Conservation (phyloP, 2,797 vertebrate genomes). For the Myotis findleyi region DNA sequence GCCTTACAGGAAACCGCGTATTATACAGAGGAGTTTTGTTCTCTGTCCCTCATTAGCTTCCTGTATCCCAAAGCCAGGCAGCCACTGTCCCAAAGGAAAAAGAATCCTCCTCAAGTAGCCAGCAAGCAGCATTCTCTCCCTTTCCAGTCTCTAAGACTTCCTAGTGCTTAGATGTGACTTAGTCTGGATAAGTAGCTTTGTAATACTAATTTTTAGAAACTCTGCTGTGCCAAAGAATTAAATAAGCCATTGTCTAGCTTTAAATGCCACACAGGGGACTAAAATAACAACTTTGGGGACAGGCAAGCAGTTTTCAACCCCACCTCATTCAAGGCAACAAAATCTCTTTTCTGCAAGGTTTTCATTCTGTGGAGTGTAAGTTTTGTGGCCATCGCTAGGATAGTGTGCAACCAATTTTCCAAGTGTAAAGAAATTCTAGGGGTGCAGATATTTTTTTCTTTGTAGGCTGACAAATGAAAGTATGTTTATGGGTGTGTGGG, state of each 20-base stretch:
- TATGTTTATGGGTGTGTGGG: not conserved
- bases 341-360: not conserved
- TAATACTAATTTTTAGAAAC: conserved; percentile 53
- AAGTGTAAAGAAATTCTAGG: not conserved
- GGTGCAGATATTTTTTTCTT: conserved; percentile 19
- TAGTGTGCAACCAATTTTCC: not conserved
- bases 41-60: not conserved
- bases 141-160: conserved; percentile 24
- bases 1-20: not conserved
- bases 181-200: conserved; percentile 55
- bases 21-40: not conserved
- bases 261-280: conserved; percentile 29
- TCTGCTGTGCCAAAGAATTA: conserved; percentile 54
- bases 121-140: not conserved
- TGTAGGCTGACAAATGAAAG: not conserved
- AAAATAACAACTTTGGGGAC: conserved; percentile 48
- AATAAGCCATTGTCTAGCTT: conserved; percentile 52
- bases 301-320: not conserved
- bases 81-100: conserved; percentile 20
- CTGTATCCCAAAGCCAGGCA: conserved; percentile 43
- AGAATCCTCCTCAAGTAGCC: not conserved
- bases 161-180: conserved; percentile 64
- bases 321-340: not conserved
- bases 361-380: not conserved
- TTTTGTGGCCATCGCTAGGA: not conserved